Evolutionary conservation across 2,888 invertebrate genomes (phyloP), one percentile per base, ranked within the genome.

Genomic region (Junonia oenone): DNA sequence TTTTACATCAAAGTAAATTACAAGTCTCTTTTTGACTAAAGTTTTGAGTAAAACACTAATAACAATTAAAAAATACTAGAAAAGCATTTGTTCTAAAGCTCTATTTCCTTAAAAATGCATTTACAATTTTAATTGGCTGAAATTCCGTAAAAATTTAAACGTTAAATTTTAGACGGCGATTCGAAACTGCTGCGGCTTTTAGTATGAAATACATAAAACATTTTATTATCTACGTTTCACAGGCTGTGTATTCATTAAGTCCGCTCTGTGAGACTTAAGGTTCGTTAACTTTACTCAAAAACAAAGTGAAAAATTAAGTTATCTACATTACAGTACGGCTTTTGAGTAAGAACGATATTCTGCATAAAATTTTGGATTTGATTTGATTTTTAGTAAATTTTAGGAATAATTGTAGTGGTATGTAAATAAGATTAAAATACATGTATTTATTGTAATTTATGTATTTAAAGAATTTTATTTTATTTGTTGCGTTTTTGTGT

Each of bases 251-350:
- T 51, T 56, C 51, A 47, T 56, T 56, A 51, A 47, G 37, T 17
- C 22, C 22, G 22, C 43, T 43, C 43, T 27, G 33, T 17, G 35
- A 33, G 31, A 54, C 38, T 54, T 50, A 26, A 50, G 46, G 49
- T 54, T 53, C 54, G 57, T 58, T 58, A 58, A 33, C 45, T 58
- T 26, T 26, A 40, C 45, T 45, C 37, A 45, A 53, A n/a, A 52
- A 27, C 37, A 46, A 50, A 49, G 54, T 46, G 46, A 58, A 54
- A 58, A 43, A 50, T 56, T 54, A 58, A 54, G 49, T 58, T 50
- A 54, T 17, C 38, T 40, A 38, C 26, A 22, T 6, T 45, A 27
- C 52, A n/a, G 27, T 43, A 46, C 49, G 33, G 45, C 15, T 50
- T 46, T 54, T 22, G 33, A 58, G 54, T 38, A 31, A 50, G 27